Conservation (phyloP, 1,140 invertebrate genomes). For the Thaumatotibia leucotreta region DNA sequence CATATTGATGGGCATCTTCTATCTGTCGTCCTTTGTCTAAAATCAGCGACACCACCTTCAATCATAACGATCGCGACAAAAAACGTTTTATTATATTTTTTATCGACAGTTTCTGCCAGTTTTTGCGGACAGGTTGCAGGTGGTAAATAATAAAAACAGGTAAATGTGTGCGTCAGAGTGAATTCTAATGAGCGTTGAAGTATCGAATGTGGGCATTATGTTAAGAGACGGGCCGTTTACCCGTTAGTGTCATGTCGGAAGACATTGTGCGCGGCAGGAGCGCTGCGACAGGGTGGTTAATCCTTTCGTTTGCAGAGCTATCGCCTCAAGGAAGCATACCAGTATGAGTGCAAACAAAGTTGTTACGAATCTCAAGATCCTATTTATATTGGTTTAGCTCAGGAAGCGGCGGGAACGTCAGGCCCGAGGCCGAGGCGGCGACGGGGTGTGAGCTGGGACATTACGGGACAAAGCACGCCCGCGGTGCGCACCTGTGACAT, state of each 20-base stretch:
- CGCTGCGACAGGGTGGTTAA: neutral
- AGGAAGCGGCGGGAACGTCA: slow-evolving; percentile 15
- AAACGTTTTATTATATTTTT: slow-evolving; percentile 55
- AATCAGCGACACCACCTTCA: slow-evolving; percentile 72
- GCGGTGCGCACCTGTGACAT: slow-evolving; percentile 57
- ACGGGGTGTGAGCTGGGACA: neutral
- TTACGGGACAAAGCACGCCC: slow-evolving; percentile 44
- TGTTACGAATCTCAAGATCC: neutral
- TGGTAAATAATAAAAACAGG: slow-evolving; percentile 44
- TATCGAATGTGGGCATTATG: neutral
- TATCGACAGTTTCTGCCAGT: slow-evolving; percentile 21
- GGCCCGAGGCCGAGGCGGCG: neutral
- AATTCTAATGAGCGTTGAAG: slow-evolving; percentile 1
- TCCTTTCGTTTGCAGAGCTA: neutral
- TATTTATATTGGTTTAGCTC: neutral
- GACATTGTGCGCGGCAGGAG: neutral
- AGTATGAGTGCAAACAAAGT: neutral
- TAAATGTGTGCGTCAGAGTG: slow-evolving; percentile 6
- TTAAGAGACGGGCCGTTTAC: neutral
- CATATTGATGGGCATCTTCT: slow-evolving; percentile 67
- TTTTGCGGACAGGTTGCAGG: slow-evolving; percentile 56
- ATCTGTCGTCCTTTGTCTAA: slow-evolving; percentile 70
- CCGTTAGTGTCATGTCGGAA: slow-evolving; percentile 2
- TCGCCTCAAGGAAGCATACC: neutral
- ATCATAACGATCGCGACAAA: slow-evolving; percentile 67